Conservation (phyloP, 37 sponge, comb jelly and placozoan species). For the Theonella swinhoei region DNA sequence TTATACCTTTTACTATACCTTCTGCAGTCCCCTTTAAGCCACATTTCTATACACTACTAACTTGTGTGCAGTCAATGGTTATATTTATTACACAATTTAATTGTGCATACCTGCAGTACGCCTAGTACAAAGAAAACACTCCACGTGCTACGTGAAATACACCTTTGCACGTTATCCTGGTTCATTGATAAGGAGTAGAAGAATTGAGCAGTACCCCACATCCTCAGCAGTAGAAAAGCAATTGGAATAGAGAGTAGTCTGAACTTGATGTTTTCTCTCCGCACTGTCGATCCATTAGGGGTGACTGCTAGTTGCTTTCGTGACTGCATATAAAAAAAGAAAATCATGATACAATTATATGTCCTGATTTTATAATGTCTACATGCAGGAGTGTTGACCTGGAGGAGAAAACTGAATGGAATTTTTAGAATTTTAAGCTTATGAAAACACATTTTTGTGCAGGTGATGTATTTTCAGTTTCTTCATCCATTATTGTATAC, state of each 20-base stretch:
- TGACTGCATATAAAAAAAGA: background rate
- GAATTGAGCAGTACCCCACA: conserved; percentile 67
- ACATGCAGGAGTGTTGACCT: too few species aligned
- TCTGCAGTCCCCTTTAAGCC: too few species aligned
- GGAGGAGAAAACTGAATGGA: too few species aligned
- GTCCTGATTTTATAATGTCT: too few species aligned
- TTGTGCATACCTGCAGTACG: conserved; percentile 8
- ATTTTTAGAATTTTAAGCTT: too few species aligned
- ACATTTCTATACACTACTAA: too few species aligned
- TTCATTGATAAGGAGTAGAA: conserved; percentile 22
- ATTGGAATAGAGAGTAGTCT: conserved; percentile 47
- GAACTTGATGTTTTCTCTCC: background rate
- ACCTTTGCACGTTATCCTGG: background rate
- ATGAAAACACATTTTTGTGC: too few species aligned
- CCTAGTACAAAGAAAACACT: background rate
- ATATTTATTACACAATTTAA: too few species aligned
- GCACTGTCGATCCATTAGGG: background rate
- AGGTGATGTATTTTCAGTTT: too few species aligned
- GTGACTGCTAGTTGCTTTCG: background rate
- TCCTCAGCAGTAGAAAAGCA: conserved; percentile 50
- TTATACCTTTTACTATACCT: too few species aligned
- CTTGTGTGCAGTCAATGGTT: too few species aligned
- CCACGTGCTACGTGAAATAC: background rate
- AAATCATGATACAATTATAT: background rate
- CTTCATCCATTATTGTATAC: too few species aligned